Conservation (phyloP, 2,113 vertebrate species). For the Aviceda subcristata region DNA sequence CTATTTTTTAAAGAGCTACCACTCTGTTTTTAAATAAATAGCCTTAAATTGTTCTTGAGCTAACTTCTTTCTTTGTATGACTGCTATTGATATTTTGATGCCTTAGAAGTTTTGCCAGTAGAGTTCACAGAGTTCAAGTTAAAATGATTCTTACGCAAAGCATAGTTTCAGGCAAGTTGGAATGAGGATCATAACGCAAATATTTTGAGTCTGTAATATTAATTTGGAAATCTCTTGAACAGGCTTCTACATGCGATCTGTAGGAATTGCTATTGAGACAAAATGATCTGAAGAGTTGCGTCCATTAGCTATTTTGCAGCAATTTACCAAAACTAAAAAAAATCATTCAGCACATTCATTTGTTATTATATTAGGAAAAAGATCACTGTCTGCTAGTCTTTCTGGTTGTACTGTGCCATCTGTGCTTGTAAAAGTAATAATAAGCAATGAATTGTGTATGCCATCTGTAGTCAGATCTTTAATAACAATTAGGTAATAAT, state of each 20-base stretch:
- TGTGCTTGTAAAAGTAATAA: slow-evolving; percentile 74
- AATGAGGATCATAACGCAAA: background rate
- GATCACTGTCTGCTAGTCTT: slow-evolving; percentile 60
- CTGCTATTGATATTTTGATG: background rate
- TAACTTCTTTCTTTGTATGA: background rate
- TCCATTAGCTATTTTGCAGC: background rate
- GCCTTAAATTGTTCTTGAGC: background rate
- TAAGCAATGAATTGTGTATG: slow-evolving; percentile 66
- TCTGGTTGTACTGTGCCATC: slow-evolving; percentile 66
- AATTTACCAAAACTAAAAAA: slow-evolving; percentile 44
- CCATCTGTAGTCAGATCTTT: slow-evolving; percentile 69
- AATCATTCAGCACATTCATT: slow-evolving; percentile 21
- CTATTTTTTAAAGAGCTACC: background rate
- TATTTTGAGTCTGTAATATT: slow-evolving; percentile 11
- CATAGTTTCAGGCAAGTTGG: slow-evolving; percentile 9
- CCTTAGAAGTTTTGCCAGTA: slow-evolving; percentile 41
- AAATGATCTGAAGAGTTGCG: background rate
- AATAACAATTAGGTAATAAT: slow-evolving; percentile 70
- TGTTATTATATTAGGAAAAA: slow-evolving; percentile 54
- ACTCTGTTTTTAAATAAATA: background rate
- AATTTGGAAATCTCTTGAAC: background rate
- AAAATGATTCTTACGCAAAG: slow-evolving; percentile 13
- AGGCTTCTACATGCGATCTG: background rate
- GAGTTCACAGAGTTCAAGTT: slow-evolving; percentile 21
- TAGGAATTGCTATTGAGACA: background rate